Conservation (phyloP, 23 tunicate species). For the Halocynthia aurantium region DNA sequence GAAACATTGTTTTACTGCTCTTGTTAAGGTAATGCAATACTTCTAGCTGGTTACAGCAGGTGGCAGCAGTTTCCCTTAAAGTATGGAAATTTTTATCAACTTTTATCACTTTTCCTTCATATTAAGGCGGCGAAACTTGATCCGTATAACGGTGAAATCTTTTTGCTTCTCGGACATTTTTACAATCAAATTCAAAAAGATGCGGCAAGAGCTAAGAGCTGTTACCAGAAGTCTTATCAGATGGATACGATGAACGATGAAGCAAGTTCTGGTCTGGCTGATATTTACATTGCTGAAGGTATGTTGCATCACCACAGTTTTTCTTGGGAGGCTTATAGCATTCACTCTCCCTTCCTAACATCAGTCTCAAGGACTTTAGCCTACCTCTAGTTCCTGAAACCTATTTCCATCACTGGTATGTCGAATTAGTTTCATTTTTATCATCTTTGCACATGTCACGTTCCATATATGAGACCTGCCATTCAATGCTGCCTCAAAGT, state of each 20-base stretch:
- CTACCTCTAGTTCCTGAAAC: no score
- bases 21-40: conserved; percentile 40
- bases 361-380: no score
- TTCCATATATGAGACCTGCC: no score
- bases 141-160: conserved; percentile 37
- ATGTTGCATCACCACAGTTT: not conserved
- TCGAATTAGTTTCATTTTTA: no score
- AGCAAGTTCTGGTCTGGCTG: conserved; percentile 58
- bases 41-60: not conserved
- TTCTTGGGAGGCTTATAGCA: not conserved
- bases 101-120: not conserved
- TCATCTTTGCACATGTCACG: no score
- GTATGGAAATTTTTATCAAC: not conserved
- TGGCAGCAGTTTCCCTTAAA: not conserved
- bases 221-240: conserved; percentile 60
- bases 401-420: no score
- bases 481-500: no score
- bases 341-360: no score
- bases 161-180: conserved; percentile 65
- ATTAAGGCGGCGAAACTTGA: conserved; percentile 76
- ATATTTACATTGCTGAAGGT: conserved; percentile 57
- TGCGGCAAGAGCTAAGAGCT: conserved; percentile 30
- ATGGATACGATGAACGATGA: conserved; percentile 37
- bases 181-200: conserved; percentile 49
- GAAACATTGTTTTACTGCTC: conserved; percentile 50